Evolutionary conservation across 2,797 vertebrate genomes (phyloP).

Genomic region (Pteronotus mesoamericanus): DNA sequence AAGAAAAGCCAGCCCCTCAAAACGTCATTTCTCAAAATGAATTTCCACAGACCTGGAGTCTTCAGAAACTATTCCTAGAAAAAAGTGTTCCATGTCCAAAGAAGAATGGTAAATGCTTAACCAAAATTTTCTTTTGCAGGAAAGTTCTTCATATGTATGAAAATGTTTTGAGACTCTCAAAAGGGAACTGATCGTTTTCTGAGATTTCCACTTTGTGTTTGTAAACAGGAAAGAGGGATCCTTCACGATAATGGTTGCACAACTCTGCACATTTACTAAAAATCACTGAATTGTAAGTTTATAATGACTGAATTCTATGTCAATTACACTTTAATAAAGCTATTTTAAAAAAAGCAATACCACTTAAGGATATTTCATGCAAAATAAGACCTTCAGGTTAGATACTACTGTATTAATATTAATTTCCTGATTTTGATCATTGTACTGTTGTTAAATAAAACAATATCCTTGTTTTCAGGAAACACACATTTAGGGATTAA

Average conservation of each 20-base stretch:
- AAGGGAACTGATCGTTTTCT: not conserved
- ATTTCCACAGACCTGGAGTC: not conserved
- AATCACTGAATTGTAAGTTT: not conserved
- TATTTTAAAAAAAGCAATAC: not conserved
- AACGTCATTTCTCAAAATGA: not conserved
- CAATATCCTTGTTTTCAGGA: not conserved
- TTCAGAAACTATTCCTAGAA: not conserved
- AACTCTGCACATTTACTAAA: not conserved
- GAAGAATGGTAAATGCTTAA: not conserved
- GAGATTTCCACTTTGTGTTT: not conserved
- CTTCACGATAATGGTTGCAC: not conserved
- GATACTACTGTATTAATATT: not conserved
- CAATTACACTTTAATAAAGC: not conserved
- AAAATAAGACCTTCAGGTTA: not conserved
- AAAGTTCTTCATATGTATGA: not conserved
- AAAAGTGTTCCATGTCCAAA: not conserved
- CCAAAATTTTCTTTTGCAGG: not conserved
- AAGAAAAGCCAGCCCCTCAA: not conserved
- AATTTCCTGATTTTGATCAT: constrained; percentile 21
- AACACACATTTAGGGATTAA: not conserved
- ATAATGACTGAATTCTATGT: not conserved
- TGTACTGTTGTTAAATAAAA: not conserved
- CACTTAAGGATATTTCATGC: not conserved
- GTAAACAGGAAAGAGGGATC: not conserved
- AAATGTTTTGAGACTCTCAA: not conserved